Conservation (phyloP, 1,140 invertebrate genomes). For the Arctopsyche grandis region DNA sequence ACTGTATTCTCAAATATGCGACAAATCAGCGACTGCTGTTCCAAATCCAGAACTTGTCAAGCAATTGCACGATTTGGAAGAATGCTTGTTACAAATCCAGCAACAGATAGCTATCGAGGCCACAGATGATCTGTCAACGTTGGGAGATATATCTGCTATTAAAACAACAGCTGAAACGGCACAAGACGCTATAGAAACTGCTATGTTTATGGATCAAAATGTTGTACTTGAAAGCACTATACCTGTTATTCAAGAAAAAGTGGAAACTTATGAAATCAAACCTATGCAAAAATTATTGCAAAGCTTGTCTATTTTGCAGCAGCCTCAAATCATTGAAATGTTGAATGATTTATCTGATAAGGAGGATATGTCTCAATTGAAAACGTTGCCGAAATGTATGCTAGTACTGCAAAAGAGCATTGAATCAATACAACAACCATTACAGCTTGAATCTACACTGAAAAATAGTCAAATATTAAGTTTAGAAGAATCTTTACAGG, state of each 20-base stretch:
- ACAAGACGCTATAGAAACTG: slow-evolving; percentile 42
- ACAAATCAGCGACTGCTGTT: slow-evolving; percentile 56
- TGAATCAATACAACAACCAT: slow-evolving; percentile 58
- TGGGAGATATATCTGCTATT: slow-evolving; percentile 69
- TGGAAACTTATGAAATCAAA: slow-evolving; percentile 53
- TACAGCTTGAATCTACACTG: slow-evolving; percentile 54
- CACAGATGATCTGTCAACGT: slow-evolving; percentile 64
- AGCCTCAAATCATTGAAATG: slow-evolving; percentile 58
- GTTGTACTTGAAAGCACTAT: slow-evolving; percentile 51
- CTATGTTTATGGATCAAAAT: slow-evolving; percentile 24
- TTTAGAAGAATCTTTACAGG: slow-evolving; percentile 62
- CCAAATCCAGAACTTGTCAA: slow-evolving; percentile 61
- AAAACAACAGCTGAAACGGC: slow-evolving; percentile 65
- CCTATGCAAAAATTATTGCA: slow-evolving; percentile 58
- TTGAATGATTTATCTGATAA: slow-evolving; percentile 59
- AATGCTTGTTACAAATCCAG: slow-evolving; percentile 66
- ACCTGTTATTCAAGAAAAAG: slow-evolving; percentile 52
- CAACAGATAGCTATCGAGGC: slow-evolving; percentile 62
- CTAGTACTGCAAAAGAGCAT: slow-evolving; percentile 60
- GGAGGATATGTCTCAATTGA: slow-evolving; percentile 58
- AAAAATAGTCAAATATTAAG: slow-evolving; percentile 57
- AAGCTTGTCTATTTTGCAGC: slow-evolving; percentile 59
- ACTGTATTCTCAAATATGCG: slow-evolving; percentile 60
- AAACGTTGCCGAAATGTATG: slow-evolving; percentile 58
- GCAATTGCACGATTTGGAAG: slow-evolving; percentile 66